These are phyloP conservation scores for Coremacera marginata DNA, from an alignment of 2,888 invertebrate species.

Conservation along the genomic window DNA sequence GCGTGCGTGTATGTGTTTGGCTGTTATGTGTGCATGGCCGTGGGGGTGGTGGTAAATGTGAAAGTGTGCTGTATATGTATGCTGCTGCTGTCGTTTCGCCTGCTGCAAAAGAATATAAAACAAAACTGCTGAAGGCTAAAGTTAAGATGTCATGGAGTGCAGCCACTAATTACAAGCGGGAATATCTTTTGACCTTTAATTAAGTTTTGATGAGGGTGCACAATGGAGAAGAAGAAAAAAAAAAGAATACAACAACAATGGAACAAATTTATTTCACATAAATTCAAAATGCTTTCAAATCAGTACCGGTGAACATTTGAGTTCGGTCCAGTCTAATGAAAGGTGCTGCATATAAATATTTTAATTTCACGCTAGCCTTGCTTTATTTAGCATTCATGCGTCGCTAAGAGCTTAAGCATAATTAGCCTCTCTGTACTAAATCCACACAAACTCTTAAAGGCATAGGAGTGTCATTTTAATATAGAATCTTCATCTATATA, in stretches of 20 bases:
- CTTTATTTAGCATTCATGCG: too few relatives aligned
- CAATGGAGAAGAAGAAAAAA: neutral
- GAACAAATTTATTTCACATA: neutral
- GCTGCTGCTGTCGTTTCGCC: neutral
- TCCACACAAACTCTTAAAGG: too few relatives aligned
- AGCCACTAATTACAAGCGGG: conserved; percentile 6
- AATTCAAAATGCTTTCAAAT: too few relatives aligned
- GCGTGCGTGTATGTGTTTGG: neutral
- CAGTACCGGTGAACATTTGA: too few relatives aligned
- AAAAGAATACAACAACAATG: neutral
- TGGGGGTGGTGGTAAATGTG: neutral
- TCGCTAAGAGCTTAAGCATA: too few relatives aligned
- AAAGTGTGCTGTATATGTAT: neutral
- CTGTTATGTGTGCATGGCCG: neutral
- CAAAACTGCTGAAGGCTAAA: neutral
- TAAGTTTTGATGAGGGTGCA: neutral
- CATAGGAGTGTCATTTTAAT: too few relatives aligned
- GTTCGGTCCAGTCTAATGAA: too few relatives aligned
- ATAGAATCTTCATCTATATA: too few relatives aligned
- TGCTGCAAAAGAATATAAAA: neutral
- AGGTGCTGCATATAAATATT: too few relatives aligned
- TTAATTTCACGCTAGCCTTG: too few relatives aligned
- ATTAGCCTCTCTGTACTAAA: too few relatives aligned
- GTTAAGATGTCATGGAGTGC: neutral
- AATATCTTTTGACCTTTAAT: conserved; percentile 1